phyloP scores from a whole-genome alignment of 2,113 vertebrate genomes.

The Vireo altiloquus region DNA sequence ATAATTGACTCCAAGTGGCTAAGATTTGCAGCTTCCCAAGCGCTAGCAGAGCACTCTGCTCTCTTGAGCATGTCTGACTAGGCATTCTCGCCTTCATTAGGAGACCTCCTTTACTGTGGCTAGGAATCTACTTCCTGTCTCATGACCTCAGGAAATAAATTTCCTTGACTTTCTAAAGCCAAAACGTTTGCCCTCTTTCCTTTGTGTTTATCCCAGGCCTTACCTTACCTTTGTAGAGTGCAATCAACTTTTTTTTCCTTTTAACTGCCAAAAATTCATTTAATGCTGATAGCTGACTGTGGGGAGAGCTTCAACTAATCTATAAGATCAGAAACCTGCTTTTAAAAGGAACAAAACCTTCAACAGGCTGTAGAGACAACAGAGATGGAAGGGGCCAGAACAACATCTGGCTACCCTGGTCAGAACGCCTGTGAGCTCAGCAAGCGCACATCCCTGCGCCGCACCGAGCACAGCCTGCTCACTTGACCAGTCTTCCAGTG shows the following conservation, averaged over 20 bases:
- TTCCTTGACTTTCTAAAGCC: constrained; percentile 84
- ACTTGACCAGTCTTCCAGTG: background rate
- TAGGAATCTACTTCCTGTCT: constrained; percentile 83
- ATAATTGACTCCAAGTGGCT: constrained; percentile 62
- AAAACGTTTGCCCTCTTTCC: constrained; percentile 78
- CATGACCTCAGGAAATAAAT: constrained; percentile 85
- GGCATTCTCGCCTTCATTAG: constrained; percentile 68
- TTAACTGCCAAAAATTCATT: constrained; percentile 54
- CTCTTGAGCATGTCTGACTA: constrained; percentile 65
- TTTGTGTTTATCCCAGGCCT: constrained; percentile 62
- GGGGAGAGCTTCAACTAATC: background rate
- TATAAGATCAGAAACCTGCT: background rate
- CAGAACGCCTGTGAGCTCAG: background rate
- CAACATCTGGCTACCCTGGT: accelerated
- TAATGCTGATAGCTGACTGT: constrained; percentile 24
- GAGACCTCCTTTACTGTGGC: constrained; percentile 74
- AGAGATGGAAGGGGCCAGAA: background rate
- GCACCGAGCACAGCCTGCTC: background rate
- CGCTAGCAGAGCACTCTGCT: constrained; percentile 54
- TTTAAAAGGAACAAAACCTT: background rate
- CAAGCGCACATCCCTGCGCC: background rate
- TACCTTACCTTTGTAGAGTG: constrained; percentile 54
- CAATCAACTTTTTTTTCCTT: constrained; percentile 41
- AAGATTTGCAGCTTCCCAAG: constrained; percentile 59
- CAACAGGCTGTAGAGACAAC: background rate